Evolutionary conservation across 2,888 invertebrate species (phyloP).

Genomic region (Cephus rjabovi): DNA sequence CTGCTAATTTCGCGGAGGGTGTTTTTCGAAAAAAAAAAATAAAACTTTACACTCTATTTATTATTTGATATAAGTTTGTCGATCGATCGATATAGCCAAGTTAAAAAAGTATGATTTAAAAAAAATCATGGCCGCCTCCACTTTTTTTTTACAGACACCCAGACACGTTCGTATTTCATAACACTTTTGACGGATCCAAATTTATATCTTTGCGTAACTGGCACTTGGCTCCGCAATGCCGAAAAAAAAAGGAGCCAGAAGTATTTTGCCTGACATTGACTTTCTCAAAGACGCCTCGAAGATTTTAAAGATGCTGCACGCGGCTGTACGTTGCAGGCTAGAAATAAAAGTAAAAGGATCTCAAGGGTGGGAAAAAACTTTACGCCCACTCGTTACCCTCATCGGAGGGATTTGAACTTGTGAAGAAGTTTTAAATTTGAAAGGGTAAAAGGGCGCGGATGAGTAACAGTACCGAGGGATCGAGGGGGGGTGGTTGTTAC

Average conservation of each 20-base stretch:
- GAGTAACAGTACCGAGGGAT: background rate
- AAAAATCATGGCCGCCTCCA: no score
- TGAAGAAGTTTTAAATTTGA: background rate
- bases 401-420: background rate
- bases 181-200: background rate
- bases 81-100: background rate
- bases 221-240: no score
- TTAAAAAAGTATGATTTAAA: no score
- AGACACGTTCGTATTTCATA: no score
- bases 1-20: constrained; percentile 5
- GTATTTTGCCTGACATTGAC: no score
- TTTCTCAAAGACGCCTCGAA: no score
- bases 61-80: background rate
- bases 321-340: background rate
- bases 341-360: background rate
- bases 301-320: no score
- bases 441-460: background rate
- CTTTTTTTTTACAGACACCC: no score
- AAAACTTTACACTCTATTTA: background rate
- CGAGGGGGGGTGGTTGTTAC: background rate
- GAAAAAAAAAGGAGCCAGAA: no score
- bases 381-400: background rate
- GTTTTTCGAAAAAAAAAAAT: no score
- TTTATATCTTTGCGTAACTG: no score
- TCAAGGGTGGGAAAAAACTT: background rate